Percentiles rank a stretch among this genome's conserved stretches.
These are phyloP conservation scores for Eidolon dupreanum DNA, from an alignment of 2,797 vertebrate genomes.

Conservation along the genomic window DNA sequence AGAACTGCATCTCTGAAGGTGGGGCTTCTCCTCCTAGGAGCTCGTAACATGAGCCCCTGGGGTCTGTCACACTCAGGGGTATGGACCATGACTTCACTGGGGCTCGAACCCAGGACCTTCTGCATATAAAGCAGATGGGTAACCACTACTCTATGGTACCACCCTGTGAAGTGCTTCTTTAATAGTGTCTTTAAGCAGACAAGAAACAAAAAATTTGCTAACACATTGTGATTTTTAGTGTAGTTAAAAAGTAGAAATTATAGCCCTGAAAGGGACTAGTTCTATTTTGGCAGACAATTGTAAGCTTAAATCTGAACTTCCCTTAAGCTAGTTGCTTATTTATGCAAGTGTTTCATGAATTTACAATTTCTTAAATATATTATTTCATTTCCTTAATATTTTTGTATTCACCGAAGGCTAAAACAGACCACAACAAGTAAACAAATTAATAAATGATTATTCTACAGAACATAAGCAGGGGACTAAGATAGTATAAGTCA, in stretches of 20 bases:
- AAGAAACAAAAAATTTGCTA: constrained; percentile 32
- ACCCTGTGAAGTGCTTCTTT: neutral
- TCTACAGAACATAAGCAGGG: neutral
- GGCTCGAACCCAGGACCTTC: constrained; percentile 86
- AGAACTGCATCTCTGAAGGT: too few species aligned
- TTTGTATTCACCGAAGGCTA: neutral
- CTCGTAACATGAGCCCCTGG: too few species aligned
- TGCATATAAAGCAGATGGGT: constrained; percentile 91
- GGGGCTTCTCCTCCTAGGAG: too few species aligned
- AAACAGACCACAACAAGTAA: neutral
- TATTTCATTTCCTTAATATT: constrained; percentile 31
- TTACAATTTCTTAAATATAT: constrained; percentile 31
- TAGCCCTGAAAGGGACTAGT: neutral
- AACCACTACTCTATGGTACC: constrained; percentile 92
- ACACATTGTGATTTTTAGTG: constrained; percentile 41
- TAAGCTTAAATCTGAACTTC: neutral
- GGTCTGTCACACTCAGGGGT: too few species aligned
- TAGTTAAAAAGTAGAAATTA: constrained; percentile 8
- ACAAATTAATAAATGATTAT: neutral
- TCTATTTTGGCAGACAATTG: neutral
- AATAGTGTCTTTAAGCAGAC: neutral
- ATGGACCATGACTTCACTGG: constrained; percentile 85
- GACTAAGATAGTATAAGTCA: neutral
- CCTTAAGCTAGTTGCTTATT: constrained; percentile 38
- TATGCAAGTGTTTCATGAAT: constrained; percentile 33